phyloP scores from a whole-genome alignment of 1,140 invertebrate species.

The Maconellicoccus hirsutus region DNA sequence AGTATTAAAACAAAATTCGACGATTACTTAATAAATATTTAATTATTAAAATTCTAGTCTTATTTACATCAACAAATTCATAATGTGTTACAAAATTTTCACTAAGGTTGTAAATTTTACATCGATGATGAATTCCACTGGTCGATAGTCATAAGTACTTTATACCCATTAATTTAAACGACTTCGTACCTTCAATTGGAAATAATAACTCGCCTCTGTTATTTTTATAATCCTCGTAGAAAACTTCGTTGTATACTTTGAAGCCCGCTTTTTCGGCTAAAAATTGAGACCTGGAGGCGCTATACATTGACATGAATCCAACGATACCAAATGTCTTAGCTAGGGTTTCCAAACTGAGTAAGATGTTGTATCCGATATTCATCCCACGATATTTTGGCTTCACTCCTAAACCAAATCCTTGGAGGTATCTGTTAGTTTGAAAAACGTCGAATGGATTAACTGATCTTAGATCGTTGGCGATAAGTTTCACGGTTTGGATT shows the following conservation, averaged over 20 bases:
- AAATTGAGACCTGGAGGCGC: neutral
- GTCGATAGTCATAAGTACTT: neutral
- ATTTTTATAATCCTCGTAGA: slow-evolving; percentile 13
- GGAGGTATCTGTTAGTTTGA: neutral
- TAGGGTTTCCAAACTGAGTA: neutral
- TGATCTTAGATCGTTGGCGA: too few relatives aligned
- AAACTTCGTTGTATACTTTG: neutral
- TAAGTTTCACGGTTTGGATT: too few relatives aligned
- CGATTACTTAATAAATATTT: too few relatives aligned
- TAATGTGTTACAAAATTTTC: too few relatives aligned
- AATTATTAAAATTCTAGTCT: too few relatives aligned
- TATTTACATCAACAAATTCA: too few relatives aligned
- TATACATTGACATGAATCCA: neutral
- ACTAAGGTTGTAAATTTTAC: too few relatives aligned
- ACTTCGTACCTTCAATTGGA: neutral
- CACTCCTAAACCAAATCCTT: neutral
- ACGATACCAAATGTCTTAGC: neutral
- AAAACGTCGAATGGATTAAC: neutral
- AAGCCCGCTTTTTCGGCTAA: neutral
- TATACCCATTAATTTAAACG: neutral
- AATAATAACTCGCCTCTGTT: neutral
- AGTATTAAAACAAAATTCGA: too few relatives aligned
- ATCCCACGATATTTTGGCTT: neutral
- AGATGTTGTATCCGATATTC: neutral
- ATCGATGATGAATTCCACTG: too few relatives aligned